Conservation (phyloP, 1,140 invertebrate species). For the Heliothis virescens region DNA sequence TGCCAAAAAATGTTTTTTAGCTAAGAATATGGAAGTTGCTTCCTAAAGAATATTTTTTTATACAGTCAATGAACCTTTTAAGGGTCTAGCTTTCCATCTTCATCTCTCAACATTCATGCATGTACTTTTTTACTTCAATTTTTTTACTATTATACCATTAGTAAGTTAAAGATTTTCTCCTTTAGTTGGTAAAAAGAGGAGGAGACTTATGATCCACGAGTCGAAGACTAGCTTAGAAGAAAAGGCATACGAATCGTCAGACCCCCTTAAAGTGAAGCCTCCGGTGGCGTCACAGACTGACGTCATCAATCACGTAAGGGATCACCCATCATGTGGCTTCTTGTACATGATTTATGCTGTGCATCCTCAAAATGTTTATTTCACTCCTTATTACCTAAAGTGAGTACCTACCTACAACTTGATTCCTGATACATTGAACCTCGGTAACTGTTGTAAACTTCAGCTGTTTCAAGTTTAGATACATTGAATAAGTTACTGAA, state of each 20-base stretch:
- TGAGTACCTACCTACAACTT: conserved; percentile 68
- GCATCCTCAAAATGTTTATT: conserved; percentile 89
- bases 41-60: too few relatives aligned
- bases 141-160: too few relatives aligned
- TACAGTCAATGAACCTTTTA: too few relatives aligned
- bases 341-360: conserved; percentile 90
- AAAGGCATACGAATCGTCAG: conserved; percentile 53
- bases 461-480: too few relatives aligned
- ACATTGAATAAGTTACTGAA: too few relatives aligned
- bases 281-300: conserved; percentile 82
- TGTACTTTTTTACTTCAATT: too few relatives aligned
- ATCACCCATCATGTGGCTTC: conserved; percentile 86
- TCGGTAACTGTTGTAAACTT: too few relatives aligned
- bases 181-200: conserved; percentile 61
- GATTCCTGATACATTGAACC: too few relatives aligned
- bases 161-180: background rate
- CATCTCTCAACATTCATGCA: too few relatives aligned
- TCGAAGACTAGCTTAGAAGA: conserved; percentile 54
- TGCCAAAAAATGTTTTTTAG: too few relatives aligned
- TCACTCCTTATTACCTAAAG: conserved; percentile 89
- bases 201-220: conserved; percentile 67
- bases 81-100: too few relatives aligned
- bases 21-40: too few relatives aligned
- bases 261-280: conserved; percentile 76
- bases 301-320: conserved; percentile 85